Base-by-base conservation (phyloP, 1,140 invertebrate genomes). In the Agrilus planipennis region DNA sequence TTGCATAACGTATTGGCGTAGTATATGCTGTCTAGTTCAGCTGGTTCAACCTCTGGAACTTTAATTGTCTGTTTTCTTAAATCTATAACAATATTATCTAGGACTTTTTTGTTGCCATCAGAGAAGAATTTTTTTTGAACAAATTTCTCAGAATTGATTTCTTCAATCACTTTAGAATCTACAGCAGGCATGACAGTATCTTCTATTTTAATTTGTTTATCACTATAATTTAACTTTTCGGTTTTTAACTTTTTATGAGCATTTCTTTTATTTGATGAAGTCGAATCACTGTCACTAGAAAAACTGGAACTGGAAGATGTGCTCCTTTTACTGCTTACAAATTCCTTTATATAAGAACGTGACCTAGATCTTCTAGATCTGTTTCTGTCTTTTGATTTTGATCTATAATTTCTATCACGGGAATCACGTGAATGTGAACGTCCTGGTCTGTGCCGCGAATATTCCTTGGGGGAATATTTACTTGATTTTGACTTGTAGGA, bases 11-110 rank as follows among this genome's bases (percentile, higher is more conserved):
- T n/a, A n/a, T n/a, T n/a, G n/a, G n/a, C n/a, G n/a, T n/a, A n/a
- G n/a, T n/a, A n/a, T n/a, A 61, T 57, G 41, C 52, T 57, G 36
- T 57, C 55, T 11, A 55, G 57, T 42, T 61, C 57, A 9, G 49
- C 25, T 18, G 48, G 47, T 45, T 58, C 53, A 32, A 60, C 45
- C 44, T 58, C 52, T 7, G 58, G 55, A 16, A 61, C 53, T 45
- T 57, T 59, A 39, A 61, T 61, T n/a, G 54, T 61, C 40, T 61
- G 54, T 32, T 57, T 57, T 37, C 57, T 52, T 30, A 61, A 46
- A 49, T 61, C 58, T 27, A 61, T 61, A 10, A 61, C 54, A 22
- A 61, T 61, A 44, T 59, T 58, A 12, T 58, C 53, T 12, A 49
- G 45, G n/a, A 51, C 27, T 42, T 61, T 61, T 21, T 53, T 54